These are phyloP conservation scores for Rhagium mordax DNA, from an alignment of 2,888 invertebrate species.

Conservation along the genomic window DNA sequence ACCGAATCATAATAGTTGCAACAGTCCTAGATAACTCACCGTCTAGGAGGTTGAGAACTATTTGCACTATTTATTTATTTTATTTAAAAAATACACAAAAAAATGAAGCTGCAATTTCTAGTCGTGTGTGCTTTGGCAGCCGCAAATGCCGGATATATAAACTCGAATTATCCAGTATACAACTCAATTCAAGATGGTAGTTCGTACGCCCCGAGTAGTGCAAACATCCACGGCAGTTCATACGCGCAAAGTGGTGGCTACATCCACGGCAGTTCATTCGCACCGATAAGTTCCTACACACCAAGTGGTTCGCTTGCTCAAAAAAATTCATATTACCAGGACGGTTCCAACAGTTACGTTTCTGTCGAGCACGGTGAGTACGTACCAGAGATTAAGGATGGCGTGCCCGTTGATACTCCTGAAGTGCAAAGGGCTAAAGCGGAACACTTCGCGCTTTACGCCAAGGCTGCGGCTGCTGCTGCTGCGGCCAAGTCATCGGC, in stretches of 20 bases:
- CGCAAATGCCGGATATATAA: constrained; percentile 65
- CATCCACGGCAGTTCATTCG: not conserved
- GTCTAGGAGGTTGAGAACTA: constrained; percentile 33
- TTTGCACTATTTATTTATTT: not conserved
- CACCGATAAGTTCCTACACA: not conserved
- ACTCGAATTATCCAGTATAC: not conserved
- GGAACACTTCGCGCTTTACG: constrained; percentile 66
- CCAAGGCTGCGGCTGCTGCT: constrained; percentile 30
- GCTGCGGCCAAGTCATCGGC: constrained; percentile 9
- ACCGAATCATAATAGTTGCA: constrained; percentile 22
- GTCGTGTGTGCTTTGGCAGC: constrained; percentile 63
- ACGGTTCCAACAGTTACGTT: not conserved
- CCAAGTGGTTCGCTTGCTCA: not conserved
- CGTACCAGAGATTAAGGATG: constrained; percentile 25
- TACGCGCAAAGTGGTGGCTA: not conserved
- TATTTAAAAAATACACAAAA: constrained; percentile 4
- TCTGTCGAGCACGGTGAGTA: constrained; percentile 1
- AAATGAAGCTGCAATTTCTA: constrained; percentile 10
- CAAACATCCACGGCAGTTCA: not conserved
- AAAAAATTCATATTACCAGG: not conserved
- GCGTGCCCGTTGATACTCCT: constrained; percentile 71
- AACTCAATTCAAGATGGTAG: not conserved
- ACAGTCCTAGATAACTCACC: constrained; percentile 25
- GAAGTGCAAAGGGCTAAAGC: constrained; percentile 75
- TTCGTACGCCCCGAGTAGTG: not conserved